Percentiles rank a stretch among this genome's conserved stretches.
Conservation (phyloP, 1,140 invertebrate species). For the Homalodisca vitripennis region DNA sequence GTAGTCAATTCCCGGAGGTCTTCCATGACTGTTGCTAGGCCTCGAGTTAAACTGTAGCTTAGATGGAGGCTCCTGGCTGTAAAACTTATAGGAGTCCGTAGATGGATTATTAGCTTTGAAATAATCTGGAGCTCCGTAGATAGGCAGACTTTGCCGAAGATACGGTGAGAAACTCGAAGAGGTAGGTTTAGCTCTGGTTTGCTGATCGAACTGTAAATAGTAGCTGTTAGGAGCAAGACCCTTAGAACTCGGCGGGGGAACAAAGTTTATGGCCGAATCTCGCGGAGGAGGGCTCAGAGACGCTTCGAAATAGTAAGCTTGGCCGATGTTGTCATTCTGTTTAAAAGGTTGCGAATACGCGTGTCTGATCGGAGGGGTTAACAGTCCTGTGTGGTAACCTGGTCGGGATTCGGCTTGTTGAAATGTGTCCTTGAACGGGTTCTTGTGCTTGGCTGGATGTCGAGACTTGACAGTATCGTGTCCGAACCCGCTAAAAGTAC, state of each 20-base stretch:
- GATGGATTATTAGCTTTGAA: not conserved
- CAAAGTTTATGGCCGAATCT: slow-evolving; percentile 29
- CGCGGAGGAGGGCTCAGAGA: slow-evolving; percentile 34
- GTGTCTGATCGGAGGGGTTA: slow-evolving; percentile 2
- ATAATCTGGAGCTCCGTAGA: not conserved
- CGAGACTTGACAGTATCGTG: slow-evolving; percentile 49
- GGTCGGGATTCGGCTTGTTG: slow-evolving; percentile 23
- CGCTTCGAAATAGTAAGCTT: slow-evolving; percentile 32
- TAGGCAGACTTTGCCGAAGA: not conserved
- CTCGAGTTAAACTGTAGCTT: not conserved
- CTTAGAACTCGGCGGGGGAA: slow-evolving; percentile 25
- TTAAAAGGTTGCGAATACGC: slow-evolving; percentile 2
- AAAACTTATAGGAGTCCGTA: slow-evolving; percentile 10
- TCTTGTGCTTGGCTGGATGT: slow-evolving; percentile 34
- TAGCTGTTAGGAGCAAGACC: slow-evolving; percentile 30
- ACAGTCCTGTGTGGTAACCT: not conserved
- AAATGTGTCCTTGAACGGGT: slow-evolving; percentile 8
- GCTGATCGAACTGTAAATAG: slow-evolving; percentile 31
- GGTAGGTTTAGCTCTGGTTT: slow-evolving; percentile 12
- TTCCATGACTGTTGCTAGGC: slow-evolving; percentile 11
- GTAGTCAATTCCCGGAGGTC: slow-evolving; percentile 12
- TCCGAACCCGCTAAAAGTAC: slow-evolving; percentile 50
- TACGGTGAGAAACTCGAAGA: slow-evolving; percentile 4
- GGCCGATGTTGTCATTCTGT: slow-evolving; percentile 11
- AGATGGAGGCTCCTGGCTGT: not conserved